Evolutionary conservation across 1,140 invertebrate genomes (phyloP), one percentile per base, ranked within the genome.

Genomic region (Pogonomyrmex californicus): DNA sequence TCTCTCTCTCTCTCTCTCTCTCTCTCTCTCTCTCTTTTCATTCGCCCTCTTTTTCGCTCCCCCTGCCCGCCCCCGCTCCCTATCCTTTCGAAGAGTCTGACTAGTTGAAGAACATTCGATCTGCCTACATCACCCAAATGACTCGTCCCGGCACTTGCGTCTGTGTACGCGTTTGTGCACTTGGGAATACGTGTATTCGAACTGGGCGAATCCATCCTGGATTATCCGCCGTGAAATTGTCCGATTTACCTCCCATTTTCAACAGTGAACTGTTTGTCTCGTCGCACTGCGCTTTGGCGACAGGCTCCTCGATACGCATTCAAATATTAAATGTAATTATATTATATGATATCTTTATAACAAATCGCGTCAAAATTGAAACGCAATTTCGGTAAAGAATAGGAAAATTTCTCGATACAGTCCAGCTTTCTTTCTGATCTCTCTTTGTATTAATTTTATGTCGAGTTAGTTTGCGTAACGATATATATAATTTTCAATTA

Each of bases 211-310:
- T 92, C 90, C 89, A 90, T 86, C 88, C 90, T 91, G 90, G 86
- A 93, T 93, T 93, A 93, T 94, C 88, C 89, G 86, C 89, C 93
- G 92, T 94, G 92, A 94, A 94, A 94, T 94, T 94, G 93, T 92
- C 93, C 91, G 92, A 94, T 94, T 94, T 93, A 89, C 88, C 89
- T 92, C 88, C 90, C 88, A 91, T 93, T 94, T 92, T 93, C 92
- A 90, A 90, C 87, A 90, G 89, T 86, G 71, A 51, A 70, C 85
- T 83, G 87, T 91, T 90, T 88, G 77, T 88, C 90, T 91, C 88
- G 44, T 83, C 76, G 73, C 81, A 66, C 68, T 56, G 38, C 51
- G 14, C 51, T 63, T 65, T n/a, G 36, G 23, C 63, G n/a, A 23
- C 73, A 30, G 62, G 65, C n/a, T 49, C 4, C 76, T 54, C 23